These are phyloP conservation scores for Caenorhabditis becei DNA, from an alignment of 2,888 invertebrate species.

Conservation along the genomic window DNA sequence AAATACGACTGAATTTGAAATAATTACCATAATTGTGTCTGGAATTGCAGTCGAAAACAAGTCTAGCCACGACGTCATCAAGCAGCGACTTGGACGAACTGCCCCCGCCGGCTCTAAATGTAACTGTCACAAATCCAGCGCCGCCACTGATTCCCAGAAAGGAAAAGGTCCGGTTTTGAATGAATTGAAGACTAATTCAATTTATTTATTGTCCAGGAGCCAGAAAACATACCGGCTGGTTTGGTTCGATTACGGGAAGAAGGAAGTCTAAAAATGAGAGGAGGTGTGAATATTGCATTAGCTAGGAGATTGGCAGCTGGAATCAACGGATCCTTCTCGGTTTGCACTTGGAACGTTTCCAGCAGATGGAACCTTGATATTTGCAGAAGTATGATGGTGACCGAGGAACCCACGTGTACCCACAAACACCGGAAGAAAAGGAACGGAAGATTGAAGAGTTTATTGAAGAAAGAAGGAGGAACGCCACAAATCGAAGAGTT, in stretches of 20 bases:
- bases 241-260: slow-evolving; percentile 64
- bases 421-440: slow-evolving; percentile 44
- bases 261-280: slow-evolving; percentile 54
- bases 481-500: slow-evolving; percentile 8
- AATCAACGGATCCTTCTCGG: slow-evolving; percentile 67
- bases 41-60: slow-evolving; percentile 36
- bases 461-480: slow-evolving; percentile 37
- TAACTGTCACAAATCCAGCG: slow-evolving; percentile 46
- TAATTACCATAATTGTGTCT: slow-evolving; percentile 14
- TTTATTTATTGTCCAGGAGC: neutral
- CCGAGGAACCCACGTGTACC: slow-evolving; percentile 61
- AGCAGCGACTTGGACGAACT: slow-evolving; percentile 59
- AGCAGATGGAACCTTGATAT: neutral
- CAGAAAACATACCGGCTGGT: slow-evolving; percentile 58
- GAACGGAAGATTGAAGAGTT: slow-evolving; percentile 43
- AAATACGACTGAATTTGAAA: neutral
- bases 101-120: slow-evolving; percentile 61
- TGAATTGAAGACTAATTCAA: neutral
- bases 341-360: slow-evolving; percentile 1
- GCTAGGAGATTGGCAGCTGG: slow-evolving; percentile 54
- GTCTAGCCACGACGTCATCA: slow-evolving; percentile 38
- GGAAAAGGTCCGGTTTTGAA: slow-evolving; percentile 14
- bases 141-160: slow-evolving; percentile 33
- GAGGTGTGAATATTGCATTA: slow-evolving; percentile 62
- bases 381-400: slow-evolving; percentile 69